Conservation (phyloP, 2,113 vertebrate genomes). For the Hippopotamus amphibius region DNA sequence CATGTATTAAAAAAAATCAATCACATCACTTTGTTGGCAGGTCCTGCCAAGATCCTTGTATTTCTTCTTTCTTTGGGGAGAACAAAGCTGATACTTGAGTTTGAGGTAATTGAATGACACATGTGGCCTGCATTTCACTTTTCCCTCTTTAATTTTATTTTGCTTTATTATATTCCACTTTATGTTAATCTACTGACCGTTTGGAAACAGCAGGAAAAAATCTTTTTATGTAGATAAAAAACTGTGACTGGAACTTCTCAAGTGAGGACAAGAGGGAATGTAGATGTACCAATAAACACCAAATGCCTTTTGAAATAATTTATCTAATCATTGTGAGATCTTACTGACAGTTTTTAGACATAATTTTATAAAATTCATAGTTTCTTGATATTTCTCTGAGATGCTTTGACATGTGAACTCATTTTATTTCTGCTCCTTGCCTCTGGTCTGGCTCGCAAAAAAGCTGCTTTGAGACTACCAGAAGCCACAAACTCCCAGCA, state of each 20-base stretch:
- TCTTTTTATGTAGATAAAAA: slow-evolving; percentile 39
- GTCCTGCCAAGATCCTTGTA: background rate
- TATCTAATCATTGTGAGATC: background rate
- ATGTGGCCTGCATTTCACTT: background rate
- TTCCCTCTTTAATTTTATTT: background rate
- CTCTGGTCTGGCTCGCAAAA: background rate
- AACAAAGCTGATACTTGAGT: background rate
- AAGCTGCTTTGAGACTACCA: background rate
- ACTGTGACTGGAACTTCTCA: background rate
- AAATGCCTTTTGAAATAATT: slow-evolving; percentile 10
- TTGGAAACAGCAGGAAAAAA: background rate
- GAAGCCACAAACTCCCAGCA: background rate
- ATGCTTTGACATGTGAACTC: slow-evolving; percentile 4
- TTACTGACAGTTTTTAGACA: background rate
- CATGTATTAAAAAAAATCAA: background rate
- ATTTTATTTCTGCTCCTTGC: slow-evolving; percentile 9
- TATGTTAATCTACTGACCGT: background rate
- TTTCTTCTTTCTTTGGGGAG: background rate
- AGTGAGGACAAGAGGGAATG: background rate
- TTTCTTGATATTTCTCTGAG: slow-evolving; percentile 29
- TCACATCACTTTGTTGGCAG: background rate
- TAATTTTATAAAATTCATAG: background rate
- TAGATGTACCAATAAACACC: background rate
- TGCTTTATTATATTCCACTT: background rate
- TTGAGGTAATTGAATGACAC: background rate